phyloP scores from a whole-genome alignment of 2,797 vertebrate genomes.

The Pagetopsis macropterus region DNA sequence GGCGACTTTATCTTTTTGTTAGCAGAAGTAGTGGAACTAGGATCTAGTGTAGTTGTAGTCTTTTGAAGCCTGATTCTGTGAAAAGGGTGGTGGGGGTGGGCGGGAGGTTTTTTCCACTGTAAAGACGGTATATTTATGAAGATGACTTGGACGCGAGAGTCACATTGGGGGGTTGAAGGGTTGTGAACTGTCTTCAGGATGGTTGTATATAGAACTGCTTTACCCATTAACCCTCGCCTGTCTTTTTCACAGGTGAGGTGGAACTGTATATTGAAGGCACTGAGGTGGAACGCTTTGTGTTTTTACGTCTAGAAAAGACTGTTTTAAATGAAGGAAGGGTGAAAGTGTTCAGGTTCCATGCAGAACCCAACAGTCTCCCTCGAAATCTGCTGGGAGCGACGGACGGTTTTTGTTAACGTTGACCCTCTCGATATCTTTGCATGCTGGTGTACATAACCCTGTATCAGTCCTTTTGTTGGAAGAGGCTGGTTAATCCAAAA shows the following conservation, averaged over 20 bases:
- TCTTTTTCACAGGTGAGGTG: slow-evolving; percentile 72
- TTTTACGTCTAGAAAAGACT: slow-evolving; percentile 68
- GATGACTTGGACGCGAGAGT: slow-evolving; percentile 43
- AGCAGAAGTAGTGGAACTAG: slow-evolving; percentile 67
- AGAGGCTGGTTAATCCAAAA: slow-evolving; percentile 71
- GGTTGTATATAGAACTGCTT: slow-evolving; percentile 78
- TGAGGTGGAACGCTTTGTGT: slow-evolving; percentile 51
- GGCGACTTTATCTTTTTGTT: slow-evolving; percentile 45
- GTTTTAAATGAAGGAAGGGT: slow-evolving; percentile 67
- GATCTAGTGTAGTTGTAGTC: slow-evolving; percentile 71
- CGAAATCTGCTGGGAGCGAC: slow-evolving; percentile 35
- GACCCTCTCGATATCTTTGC: slow-evolving; percentile 78
- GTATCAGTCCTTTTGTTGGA: slow-evolving; percentile 66
- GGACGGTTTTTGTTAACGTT: slow-evolving; percentile 48
- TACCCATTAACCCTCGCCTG: slow-evolving; percentile 62
- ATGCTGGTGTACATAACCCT: slow-evolving; percentile 81
- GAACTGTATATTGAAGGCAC: slow-evolving; percentile 64
- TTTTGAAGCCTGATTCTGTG: slow-evolving; percentile 74
- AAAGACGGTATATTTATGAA: slow-evolving; percentile 74
- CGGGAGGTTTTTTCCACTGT: slow-evolving; percentile 58
- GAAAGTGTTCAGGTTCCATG: slow-evolving; percentile 18
- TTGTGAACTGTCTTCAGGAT: slow-evolving; percentile 36
- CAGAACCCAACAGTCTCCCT: slow-evolving; percentile 28
- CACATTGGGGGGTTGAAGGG: slow-evolving; percentile 8
- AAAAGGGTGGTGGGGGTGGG: slow-evolving; percentile 35